Evolutionary conservation across 2,888 invertebrate species (phyloP).

Genomic region (Agrotis segetum): DNA sequence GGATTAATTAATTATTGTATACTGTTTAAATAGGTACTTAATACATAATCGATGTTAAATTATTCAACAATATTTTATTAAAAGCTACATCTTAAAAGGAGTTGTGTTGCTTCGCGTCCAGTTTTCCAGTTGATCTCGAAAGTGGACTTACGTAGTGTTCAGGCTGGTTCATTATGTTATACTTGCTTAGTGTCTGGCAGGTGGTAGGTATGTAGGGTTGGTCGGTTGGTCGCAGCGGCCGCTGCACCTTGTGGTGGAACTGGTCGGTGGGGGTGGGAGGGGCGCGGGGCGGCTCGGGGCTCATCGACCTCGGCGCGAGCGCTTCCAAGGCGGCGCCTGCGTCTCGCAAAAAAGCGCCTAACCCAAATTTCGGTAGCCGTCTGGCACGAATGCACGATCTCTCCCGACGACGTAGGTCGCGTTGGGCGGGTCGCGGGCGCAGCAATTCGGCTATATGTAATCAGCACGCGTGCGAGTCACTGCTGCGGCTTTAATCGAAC

Average conservation of each 20-base stretch:
- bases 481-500: constrained; percentile 64
- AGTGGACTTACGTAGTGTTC: constrained; percentile 67
- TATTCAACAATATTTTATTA: constrained; percentile 22
- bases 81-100: constrained; percentile 16
- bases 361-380: constrained; percentile 89
- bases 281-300: constrained; percentile 73
- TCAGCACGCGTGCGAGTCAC: constrained; percentile 78
- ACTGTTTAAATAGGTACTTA: not conserved
- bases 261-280: constrained; percentile 78
- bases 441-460: constrained; percentile 76
- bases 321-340: constrained; percentile 80
- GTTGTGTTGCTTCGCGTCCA: constrained; percentile 28
- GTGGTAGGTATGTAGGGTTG: constrained; percentile 89
- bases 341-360: constrained; percentile 85
- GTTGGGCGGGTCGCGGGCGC: constrained; percentile 68
- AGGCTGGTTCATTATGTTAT: constrained; percentile 76
- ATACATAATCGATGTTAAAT: not conserved
- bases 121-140: constrained; percentile 66
- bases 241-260: constrained; percentile 89
- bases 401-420: constrained; percentile 69
- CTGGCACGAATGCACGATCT: constrained; percentile 78
- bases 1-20: too few relatives aligned
- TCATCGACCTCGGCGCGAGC: constrained; percentile 85
- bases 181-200: constrained; percentile 88
- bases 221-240: constrained; percentile 81